Evolutionary conservation across 2,888 invertebrate species (phyloP).

Genomic region (Choreutis nemorana): DNA sequence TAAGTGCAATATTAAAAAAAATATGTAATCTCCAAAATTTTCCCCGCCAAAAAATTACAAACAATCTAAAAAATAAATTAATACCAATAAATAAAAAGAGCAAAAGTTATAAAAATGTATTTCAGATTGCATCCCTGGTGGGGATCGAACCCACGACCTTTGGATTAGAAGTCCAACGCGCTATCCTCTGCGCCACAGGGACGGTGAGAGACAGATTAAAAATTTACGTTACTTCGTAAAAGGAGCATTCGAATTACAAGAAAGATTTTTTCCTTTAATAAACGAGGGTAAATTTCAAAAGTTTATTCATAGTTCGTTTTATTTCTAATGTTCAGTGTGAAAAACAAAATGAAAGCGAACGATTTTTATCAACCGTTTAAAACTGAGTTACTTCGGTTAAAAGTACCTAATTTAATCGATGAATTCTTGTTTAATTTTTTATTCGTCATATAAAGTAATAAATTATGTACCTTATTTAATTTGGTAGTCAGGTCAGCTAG

Average conservation of each 20-base stretch:
- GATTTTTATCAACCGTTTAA: no score
- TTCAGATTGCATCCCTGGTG: conserved; percentile 71
- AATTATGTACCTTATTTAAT: no score
- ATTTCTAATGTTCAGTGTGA: no score
- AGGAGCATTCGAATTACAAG: conserved; percentile 4
- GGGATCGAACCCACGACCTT: conserved; percentile 88
- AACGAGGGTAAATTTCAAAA: no score
- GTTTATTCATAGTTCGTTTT: no score
- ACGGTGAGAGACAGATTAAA: conserved; percentile 31
- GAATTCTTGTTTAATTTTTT: no score
- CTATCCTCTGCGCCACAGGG: conserved; percentile 87
- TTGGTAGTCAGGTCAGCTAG: no score
- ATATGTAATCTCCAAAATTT: conserved; percentile 13
- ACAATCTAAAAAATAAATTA: conserved; percentile 12
- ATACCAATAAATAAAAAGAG: conserved; percentile 10
- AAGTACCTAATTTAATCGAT: no score
- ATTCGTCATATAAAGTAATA: no score
- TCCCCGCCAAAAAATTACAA: conserved; percentile 3
- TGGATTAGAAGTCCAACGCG: conserved; percentile 90
- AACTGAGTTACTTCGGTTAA: no score
- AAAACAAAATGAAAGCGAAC: no score
- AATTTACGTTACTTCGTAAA: conserved; percentile 17
- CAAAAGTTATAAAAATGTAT: conserved; percentile 7
- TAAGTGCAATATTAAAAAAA: no score
- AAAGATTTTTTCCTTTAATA: background rate